These are phyloP conservation scores for Climacteris rufus DNA, from an alignment of 2,113 vertebrate species.

Conservation along the genomic window DNA sequence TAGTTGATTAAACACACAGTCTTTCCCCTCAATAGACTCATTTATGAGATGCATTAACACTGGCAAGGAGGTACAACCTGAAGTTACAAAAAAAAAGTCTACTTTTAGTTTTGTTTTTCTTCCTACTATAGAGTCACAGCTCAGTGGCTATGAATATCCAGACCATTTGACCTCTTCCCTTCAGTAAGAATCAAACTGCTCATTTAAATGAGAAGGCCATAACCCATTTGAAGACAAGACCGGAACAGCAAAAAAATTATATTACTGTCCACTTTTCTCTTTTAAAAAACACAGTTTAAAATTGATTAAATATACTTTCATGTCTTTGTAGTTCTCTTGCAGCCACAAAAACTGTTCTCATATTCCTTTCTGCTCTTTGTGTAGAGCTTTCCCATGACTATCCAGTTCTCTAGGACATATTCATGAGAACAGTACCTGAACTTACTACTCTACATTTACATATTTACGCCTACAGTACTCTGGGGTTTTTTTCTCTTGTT, in stretches of 20 bases:
- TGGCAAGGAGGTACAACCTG: background rate
- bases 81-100: background rate
- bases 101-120: conserved; percentile 5
- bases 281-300: conserved; percentile 31
- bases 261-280: background rate
- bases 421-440: conserved; percentile 33
- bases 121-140: background rate
- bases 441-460: background rate
- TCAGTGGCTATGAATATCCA: background rate
- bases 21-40: background rate
- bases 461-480: background rate
- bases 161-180: background rate
- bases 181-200: background rate
- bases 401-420: conserved; percentile 8
- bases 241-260: background rate
- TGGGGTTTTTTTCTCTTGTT: background rate
- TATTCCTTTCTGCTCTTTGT: background rate
- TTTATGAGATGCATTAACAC: background rate
- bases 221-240: conserved; percentile 22
- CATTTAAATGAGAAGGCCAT: conserved; percentile 17
- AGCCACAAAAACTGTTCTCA: background rate
- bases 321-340: background rate
- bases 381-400: conserved; percentile 12
- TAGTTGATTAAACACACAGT: background rate
- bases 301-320: background rate